A percentile compares a stretch with the other conserved stretches of the same genome.
These are phyloP conservation scores for Drosophila punjabiensis DNA, from an alignment of 1,140 invertebrate genomes.

Conservation along the genomic window DNA sequence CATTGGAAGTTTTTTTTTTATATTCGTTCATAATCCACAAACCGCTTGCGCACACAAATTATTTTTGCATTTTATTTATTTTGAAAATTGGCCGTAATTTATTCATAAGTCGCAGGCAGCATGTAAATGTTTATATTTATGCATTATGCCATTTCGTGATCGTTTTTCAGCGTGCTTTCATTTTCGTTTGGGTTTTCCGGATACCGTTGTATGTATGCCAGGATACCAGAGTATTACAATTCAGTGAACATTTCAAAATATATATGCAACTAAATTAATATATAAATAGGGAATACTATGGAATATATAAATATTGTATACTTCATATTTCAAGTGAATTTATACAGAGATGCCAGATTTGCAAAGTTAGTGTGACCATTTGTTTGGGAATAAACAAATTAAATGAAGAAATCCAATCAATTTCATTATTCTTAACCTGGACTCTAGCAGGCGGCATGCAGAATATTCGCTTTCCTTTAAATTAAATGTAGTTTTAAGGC, in stretches of 20 bases:
- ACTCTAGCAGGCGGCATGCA: too few species aligned
- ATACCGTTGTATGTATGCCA: not conserved
- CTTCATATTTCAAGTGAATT: not conserved
- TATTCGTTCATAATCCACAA: slow-evolving; percentile 45
- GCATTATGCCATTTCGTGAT: slow-evolving; percentile 64
- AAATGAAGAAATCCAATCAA: too few species aligned
- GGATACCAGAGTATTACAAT: not conserved
- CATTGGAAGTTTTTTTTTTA: not conserved
- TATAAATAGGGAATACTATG: not conserved
- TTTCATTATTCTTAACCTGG: too few species aligned
- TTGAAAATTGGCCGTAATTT: slow-evolving; percentile 81
- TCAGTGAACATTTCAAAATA: not conserved
- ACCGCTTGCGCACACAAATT: slow-evolving; percentile 72
- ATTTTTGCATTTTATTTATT: slow-evolving; percentile 82
- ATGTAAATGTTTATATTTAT: slow-evolving; percentile 82
- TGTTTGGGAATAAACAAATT: too few species aligned
- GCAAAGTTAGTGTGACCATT: too few species aligned
- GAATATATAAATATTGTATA: not conserved
- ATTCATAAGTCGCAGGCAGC: slow-evolving; percentile 73
- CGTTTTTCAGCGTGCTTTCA: slow-evolving; percentile 27
- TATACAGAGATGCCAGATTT: not conserved
- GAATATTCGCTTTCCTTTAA: not conserved
- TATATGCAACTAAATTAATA: not conserved
- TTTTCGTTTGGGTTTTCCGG: slow-evolving; percentile 21
- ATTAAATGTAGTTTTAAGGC: not conserved